These are phyloP conservation scores for Ochropleura plecta DNA, from an alignment of 2,888 invertebrate species.

Conservation along the genomic window DNA sequence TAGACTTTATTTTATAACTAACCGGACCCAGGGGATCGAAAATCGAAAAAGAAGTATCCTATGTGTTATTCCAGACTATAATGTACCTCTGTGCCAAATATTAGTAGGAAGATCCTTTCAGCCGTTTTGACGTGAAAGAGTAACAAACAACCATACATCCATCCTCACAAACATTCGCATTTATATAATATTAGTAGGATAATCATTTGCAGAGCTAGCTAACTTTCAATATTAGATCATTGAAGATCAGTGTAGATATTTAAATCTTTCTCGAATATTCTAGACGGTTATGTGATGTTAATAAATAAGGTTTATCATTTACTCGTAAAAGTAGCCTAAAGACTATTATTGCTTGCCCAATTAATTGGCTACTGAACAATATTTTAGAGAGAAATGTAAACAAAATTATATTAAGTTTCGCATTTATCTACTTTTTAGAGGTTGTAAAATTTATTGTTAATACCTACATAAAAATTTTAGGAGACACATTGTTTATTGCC, in stretches of 20 bases:
- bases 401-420: conserved; percentile 38
- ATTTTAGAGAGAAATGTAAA: conserved; percentile 46
- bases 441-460: conserved; percentile 42
- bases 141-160: too few relatives aligned
- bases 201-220: not conserved
- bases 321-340: conserved; percentile 37
- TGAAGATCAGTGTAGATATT: not conserved
- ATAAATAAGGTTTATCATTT: conserved; percentile 51
- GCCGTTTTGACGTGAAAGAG: too few relatives aligned
- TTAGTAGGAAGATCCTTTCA: too few relatives aligned
- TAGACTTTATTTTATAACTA: not conserved
- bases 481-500: conserved; percentile 37
- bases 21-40: too few relatives aligned
- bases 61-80: too few relatives aligned
- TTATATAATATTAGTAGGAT: too few relatives aligned
- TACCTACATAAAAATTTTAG: conserved; percentile 17
- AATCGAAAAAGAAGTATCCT: too few relatives aligned
- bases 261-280: conserved; percentile 1
- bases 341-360: conserved; percentile 40
- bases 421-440: conserved; percentile 43
- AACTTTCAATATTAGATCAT: not conserved
- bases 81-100: too few relatives aligned
- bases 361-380: conserved; percentile 37
- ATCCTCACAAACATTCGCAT: too few relatives aligned
- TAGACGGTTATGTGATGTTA: conserved; percentile 7